Evolutionary conservation across 1,140 invertebrate species (phyloP).

Genomic region (Popillia japonica): DNA sequence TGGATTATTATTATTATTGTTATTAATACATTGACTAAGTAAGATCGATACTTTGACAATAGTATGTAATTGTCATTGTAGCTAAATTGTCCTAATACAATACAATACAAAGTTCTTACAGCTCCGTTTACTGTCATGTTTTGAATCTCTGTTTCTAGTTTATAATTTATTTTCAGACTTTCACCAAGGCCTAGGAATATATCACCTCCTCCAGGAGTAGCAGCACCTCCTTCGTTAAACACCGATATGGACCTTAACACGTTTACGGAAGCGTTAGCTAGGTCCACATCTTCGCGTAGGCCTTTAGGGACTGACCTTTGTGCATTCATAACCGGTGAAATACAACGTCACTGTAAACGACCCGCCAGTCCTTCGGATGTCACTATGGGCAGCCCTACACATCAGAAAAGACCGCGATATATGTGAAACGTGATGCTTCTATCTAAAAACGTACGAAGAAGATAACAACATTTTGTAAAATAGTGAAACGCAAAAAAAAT

Average conservation of each 20-base stretch:
- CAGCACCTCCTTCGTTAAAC: slow-evolving; percentile 59
- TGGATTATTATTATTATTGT: too few species aligned
- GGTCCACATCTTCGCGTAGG: slow-evolving; percentile 64
- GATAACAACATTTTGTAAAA: slow-evolving; percentile 24
- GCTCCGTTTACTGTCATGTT: too few species aligned
- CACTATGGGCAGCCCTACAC: slow-evolving; percentile 65
- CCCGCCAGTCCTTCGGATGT: slow-evolving; percentile 68
- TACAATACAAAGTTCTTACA: too few species aligned
- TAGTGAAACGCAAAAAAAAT: not conserved
- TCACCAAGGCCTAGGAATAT: slow-evolving; percentile 66
- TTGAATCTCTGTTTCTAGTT: too few species aligned
- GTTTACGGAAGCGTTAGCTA: slow-evolving; percentile 79
- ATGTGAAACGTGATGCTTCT: slow-evolving; percentile 29
- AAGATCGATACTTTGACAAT: too few species aligned
- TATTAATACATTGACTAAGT: too few species aligned
- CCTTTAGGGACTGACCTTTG: slow-evolving; percentile 70
- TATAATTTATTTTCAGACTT: slow-evolving; percentile 54
- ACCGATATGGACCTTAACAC: slow-evolving; percentile 71
- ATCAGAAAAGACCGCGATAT: slow-evolving; percentile 64
- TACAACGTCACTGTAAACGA: slow-evolving; percentile 77
- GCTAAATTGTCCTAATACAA: too few species aligned
- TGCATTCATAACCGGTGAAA: slow-evolving; percentile 80
- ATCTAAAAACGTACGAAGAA: slow-evolving; percentile 2
- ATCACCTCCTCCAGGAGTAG: slow-evolving; percentile 62
- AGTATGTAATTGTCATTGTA: too few species aligned